Percentiles rank a stretch among this genome's conserved stretches.
These are phyloP conservation scores for Sphinx pinastri DNA, from an alignment of 2,888 invertebrate genomes.

Conservation along the genomic window DNA sequence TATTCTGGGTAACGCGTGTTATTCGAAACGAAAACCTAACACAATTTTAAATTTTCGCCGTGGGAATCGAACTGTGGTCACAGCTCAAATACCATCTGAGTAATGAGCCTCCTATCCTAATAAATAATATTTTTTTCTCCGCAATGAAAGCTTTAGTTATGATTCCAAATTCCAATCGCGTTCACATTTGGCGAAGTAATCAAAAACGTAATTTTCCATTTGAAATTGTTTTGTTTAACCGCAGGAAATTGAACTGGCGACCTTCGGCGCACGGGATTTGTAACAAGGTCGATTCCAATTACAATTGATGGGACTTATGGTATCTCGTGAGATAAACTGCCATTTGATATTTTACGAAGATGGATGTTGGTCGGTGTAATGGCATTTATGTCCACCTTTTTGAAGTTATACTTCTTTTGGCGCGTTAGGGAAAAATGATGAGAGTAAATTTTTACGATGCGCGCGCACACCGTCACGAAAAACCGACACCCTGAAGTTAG, in stretches of 20 bases:
- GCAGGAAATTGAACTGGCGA: constrained; percentile 33
- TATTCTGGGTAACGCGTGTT: too few relatives aligned
- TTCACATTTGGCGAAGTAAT: constrained; percentile 5
- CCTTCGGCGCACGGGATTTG: constrained; percentile 24
- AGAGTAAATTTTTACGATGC: too few relatives aligned
- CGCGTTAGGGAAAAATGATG: too few relatives aligned
- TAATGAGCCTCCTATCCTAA: background rate
- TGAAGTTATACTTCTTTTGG: too few relatives aligned
- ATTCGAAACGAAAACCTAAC: too few relatives aligned
- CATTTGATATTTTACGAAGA: background rate
- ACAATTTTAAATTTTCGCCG: too few relatives aligned
- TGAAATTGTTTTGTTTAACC: constrained; percentile 27
- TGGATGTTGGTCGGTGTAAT: too few relatives aligned
- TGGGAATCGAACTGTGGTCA: too few relatives aligned
- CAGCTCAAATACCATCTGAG: too few relatives aligned
- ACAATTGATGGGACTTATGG: background rate
- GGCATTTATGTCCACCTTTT: too few relatives aligned
- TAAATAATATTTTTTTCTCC: constrained; percentile 2
- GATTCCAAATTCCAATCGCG: background rate
- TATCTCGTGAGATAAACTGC: background rate
- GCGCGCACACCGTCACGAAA: too few relatives aligned
- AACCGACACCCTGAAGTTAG: too few relatives aligned
- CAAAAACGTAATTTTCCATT: constrained; percentile 23
- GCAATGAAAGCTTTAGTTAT: background rate
- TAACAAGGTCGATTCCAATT: constrained; percentile 5